Evolutionary conservation across 2,113 vertebrate genomes (phyloP).

Genomic region (Carassius gibelio): DNA sequence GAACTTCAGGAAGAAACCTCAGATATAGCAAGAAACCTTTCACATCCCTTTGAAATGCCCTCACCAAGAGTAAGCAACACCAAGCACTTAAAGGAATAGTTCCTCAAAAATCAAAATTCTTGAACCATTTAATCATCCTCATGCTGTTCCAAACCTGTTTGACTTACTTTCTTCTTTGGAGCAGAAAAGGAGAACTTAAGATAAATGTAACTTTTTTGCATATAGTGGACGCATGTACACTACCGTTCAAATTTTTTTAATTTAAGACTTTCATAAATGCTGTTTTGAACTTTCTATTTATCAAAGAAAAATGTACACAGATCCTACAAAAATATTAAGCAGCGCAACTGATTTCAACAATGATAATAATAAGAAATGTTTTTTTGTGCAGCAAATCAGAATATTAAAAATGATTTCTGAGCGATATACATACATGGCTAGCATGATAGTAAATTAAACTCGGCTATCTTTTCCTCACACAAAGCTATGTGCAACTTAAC

Average conservation of each 20-base stretch:
- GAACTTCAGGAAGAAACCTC: not conserved
- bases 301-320: too few relatives aligned
- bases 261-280: too few relatives aligned
- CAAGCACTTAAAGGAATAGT: not conserved
- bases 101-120: not conserved
- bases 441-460: too few relatives aligned
- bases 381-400: too few relatives aligned
- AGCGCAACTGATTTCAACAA: too few relatives aligned
- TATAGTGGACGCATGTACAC: not conserved
- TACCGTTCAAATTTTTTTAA: not conserved
- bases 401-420: too few relatives aligned
- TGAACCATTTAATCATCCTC: not conserved
- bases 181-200: not conserved
- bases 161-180: not conserved
- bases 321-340: too few relatives aligned
- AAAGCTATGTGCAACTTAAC: too few relatives aligned
- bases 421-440: too few relatives aligned
- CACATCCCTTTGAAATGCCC: not conserved
- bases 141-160: not conserved
- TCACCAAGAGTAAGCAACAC: conserved; percentile 33
- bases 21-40: conserved; percentile 17
- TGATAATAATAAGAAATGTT: too few relatives aligned
- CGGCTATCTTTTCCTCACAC: too few relatives aligned
- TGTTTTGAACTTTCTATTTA: too few relatives aligned
- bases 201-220: not conserved